Evolutionary conservation across 2,797 vertebrate species (phyloP).

Genomic region (Sylvilagus floridanus): DNA sequence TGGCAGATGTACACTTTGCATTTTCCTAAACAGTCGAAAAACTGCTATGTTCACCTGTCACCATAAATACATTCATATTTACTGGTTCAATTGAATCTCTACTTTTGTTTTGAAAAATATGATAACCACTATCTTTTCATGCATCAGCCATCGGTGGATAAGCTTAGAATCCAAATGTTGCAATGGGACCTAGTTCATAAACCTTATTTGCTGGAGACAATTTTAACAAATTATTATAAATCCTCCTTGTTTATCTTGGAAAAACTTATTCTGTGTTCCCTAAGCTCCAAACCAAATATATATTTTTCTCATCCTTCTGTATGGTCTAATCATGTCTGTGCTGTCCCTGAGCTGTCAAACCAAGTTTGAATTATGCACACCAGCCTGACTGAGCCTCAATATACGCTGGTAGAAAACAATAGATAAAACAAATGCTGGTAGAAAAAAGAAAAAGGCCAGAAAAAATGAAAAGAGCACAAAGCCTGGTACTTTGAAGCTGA

Average conservation of each 20-base stretch:
- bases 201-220: background rate
- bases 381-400: background rate
- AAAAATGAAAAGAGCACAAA: background rate
- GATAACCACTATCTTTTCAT: background rate
- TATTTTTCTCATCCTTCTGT: background rate
- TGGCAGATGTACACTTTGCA: background rate
- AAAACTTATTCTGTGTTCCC: background rate
- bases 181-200: slow-evolving; percentile 3
- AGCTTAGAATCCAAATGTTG: background rate
- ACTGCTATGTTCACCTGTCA: background rate
- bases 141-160: background rate
- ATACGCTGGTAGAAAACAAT: slow-evolving; percentile 18
- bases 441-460: background rate
- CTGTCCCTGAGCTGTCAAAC: background rate
- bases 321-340: background rate
- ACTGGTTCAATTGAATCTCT: background rate
- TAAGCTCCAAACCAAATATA: background rate
- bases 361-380: background rate
- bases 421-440: background rate
- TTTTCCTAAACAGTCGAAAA: slow-evolving; percentile 28
- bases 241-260: background rate
- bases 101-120: slow-evolving; percentile 27
- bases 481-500: background rate
- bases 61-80: background rate
- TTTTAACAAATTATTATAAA: slow-evolving; percentile 41